Base-by-base conservation (phyloP, 2,113 vertebrate genomes). In the Furnarius figulus region DNA sequence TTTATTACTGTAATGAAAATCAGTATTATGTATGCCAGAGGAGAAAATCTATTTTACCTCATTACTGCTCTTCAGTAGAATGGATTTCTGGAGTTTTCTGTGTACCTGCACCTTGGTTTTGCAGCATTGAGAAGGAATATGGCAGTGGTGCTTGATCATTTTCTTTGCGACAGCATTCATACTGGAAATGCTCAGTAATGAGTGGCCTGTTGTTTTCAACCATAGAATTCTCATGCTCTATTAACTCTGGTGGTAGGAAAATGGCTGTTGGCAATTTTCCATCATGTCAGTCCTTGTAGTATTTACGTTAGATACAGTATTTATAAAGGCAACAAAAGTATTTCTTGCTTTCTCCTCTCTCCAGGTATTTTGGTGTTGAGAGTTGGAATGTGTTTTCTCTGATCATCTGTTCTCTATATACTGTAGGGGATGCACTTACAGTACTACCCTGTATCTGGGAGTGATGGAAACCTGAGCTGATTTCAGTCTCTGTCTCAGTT, bases 231-330 rank as follows among this genome's bases (percentile, higher is more conserved):
- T 97, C 82, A 93, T 95, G 97, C 87, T 97, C 97, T 97, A 84
- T 98, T 98, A 98, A 98, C 95, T 93, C 59, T 88, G 75, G 81
- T 94, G 85, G 92, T 97, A 97, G 97, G 95, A 97, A 98, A 97
- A 97, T 95, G 84, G 89, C 96, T 97, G 44, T 94, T 96, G 96
- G 96, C 97, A 96, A 96, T 97, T 97, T 97, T 96, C 95, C 85
- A 95, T 97, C 89, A 49, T 94, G 93, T 95, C 91, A 96, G 6
- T 93, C 96, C 84, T 89, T 59, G 80, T 80, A 94, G 70, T 96
- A 94, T 95, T 97, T 96, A 85, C 12, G 53, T 95, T 93, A 94
- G 92, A 87, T 97, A 59, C 37, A 50, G 71, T 78, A 90, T 92
- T 97, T 97, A 85, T 93, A 91, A 96, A 91, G 52, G 65, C 63